Evolutionary conservation across 2,888 invertebrate genomes (phyloP).

Genomic region (Allophyes oxyacanthae): DNA sequence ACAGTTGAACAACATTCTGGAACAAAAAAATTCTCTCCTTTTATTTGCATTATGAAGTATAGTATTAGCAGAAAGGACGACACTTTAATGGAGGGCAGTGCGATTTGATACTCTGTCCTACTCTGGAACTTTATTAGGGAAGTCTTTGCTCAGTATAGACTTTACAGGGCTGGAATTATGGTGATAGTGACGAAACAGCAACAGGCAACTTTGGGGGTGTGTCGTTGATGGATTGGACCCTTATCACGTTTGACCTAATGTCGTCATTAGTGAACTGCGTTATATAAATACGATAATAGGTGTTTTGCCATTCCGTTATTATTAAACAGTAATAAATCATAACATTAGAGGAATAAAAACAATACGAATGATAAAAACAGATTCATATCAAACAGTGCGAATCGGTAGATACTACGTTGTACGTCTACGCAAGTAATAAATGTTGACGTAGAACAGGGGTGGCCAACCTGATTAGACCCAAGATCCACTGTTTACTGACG

Average conservation of each 20-base stretch:
- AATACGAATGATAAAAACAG: constrained; percentile 1
- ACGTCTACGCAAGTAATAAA: constrained; percentile 27
- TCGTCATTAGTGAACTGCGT: constrained; percentile 21
- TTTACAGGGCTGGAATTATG: too few species aligned
- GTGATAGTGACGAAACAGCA: not conserved
- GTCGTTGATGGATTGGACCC: constrained; percentile 27
- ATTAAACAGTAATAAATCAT: constrained; percentile 19
- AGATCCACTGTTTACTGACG: too few species aligned
- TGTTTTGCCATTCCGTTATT: constrained; percentile 2
- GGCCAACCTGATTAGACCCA: too few species aligned
- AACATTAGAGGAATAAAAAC: constrained; percentile 8
- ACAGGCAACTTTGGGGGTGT: constrained; percentile 29
- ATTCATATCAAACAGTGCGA: constrained; percentile 7
- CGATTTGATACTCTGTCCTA: too few species aligned
- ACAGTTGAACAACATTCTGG: too few species aligned
- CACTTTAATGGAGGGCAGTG: too few species aligned
- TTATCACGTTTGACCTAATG: constrained; percentile 36
- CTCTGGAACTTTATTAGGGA: not conserved
- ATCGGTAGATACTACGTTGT: constrained; percentile 31
- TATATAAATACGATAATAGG: constrained; percentile 19
- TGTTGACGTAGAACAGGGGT: constrained; percentile 51
- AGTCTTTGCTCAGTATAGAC: too few species aligned
- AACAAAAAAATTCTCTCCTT: too few species aligned
- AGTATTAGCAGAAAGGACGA: too few species aligned
- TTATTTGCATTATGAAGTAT: too few species aligned